Percentiles rank a stretch among this genome's conserved stretches.
Conservation (phyloP, 2,888 invertebrate genomes). For the Macrosoma leucophasiata region DNA sequence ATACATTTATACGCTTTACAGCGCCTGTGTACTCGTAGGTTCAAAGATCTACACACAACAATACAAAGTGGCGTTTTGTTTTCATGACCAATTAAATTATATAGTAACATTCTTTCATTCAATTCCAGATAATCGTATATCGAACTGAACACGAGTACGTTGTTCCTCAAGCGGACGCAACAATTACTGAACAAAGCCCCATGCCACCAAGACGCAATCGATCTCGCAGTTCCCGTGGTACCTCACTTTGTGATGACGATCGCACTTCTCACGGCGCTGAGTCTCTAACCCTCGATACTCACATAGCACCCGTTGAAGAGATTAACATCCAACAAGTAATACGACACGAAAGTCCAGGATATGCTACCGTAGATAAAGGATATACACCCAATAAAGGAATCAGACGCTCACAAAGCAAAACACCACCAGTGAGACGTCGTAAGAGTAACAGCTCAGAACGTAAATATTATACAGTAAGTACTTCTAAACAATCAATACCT, state of each 20-base stretch:
- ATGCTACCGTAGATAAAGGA: constrained; percentile 85
- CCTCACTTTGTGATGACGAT: constrained; percentile 80
- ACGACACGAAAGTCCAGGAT: constrained; percentile 77
- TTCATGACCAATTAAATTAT: not conserved
- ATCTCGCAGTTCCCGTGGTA: constrained; percentile 68
- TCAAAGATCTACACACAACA: too few relatives aligned
- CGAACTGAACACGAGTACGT: constrained; percentile 80
- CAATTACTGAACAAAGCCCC: constrained; percentile 74
- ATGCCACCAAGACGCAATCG: constrained; percentile 75
- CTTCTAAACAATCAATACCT: constrained; percentile 64
- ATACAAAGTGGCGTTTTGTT: not conserved
- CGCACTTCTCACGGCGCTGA: constrained; percentile 83
- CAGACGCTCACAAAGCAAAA: constrained; percentile 72
- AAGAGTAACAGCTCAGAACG: constrained; percentile 71
- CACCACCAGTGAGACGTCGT: constrained; percentile 59
- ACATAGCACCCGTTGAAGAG: constrained; percentile 44
- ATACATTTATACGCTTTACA: too few relatives aligned
- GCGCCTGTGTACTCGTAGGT: too few relatives aligned
- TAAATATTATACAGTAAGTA: constrained; percentile 81
- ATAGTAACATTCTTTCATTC: constrained; percentile 9
- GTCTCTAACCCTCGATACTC: constrained; percentile 74
- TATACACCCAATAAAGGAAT: constrained; percentile 77
- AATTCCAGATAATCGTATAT: constrained; percentile 78
- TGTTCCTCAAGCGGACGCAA: constrained; percentile 73
- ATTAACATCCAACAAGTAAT: constrained; percentile 51